These are phyloP conservation scores for Prionchulus punctatus DNA, from an alignment of 2,888 invertebrate species.

Conservation along the genomic window DNA sequence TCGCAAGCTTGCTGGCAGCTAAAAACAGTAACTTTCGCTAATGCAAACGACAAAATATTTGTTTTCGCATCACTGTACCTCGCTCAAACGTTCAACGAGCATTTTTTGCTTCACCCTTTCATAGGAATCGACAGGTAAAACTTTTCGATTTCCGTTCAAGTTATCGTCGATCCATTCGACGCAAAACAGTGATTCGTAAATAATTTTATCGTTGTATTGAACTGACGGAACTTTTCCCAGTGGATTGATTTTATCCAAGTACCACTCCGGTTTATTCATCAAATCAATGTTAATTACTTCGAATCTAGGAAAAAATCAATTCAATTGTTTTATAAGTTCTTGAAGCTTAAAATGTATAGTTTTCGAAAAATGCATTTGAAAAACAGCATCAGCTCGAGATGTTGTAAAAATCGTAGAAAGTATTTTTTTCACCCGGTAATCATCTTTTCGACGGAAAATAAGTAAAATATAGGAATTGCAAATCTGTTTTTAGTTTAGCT, in stretches of 20 bases:
- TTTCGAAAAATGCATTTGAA: too few species aligned
- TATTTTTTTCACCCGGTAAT: too few species aligned
- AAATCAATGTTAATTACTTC: constrained; percentile 48
- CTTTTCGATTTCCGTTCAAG: constrained; percentile 45
- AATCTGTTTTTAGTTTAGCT: too few species aligned
- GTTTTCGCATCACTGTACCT: too few species aligned
- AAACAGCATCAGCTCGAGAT: too few species aligned
- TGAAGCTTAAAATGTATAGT: background rate
- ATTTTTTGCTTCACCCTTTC: constrained; percentile 56
- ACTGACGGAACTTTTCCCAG: constrained; percentile 54
- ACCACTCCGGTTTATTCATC: constrained; percentile 64
- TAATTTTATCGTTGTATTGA: constrained; percentile 48
- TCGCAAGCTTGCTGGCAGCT: too few species aligned
- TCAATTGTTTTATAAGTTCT: too few species aligned
- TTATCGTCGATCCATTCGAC: constrained; percentile 64
- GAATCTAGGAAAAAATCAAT: constrained; percentile 41
- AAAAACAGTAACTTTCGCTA: too few species aligned
- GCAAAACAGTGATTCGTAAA: constrained; percentile 65
- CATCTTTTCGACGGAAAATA: too few species aligned
- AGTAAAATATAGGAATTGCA: too few species aligned
- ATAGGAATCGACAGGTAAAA: constrained; percentile 50
- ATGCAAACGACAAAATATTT: too few species aligned
- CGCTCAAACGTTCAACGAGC: constrained; percentile 49
- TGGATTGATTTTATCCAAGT: constrained; percentile 39
- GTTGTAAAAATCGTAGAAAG: too few species aligned